Evolutionary conservation across 1,140 invertebrate genomes (phyloP), one percentile per base, ranked within the genome.

Genomic region (Apolygus lucorum): DNA sequence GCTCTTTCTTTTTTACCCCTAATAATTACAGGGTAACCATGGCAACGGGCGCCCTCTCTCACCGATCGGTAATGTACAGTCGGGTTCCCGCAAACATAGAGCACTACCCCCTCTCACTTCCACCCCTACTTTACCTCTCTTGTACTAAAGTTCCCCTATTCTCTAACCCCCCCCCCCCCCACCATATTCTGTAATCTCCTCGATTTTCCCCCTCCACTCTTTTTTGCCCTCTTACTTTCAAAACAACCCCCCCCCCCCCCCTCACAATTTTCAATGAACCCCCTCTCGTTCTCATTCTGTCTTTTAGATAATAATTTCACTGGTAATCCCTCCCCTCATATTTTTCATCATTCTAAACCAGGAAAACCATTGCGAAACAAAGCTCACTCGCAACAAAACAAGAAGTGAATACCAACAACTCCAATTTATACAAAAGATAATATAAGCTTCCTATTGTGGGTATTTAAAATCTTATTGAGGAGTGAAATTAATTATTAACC

Each of bases 1-100:
- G 62, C 62, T 63, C 67, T 68, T 68, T 68, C 67, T 68, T 68
- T 68, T 68, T 68, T 68, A 68, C 67, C 67, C 67, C 67, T 68
- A 68, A 68, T 68, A 68, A 68, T 68, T 68, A 68, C 67, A 54
- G 67, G 67, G 67, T 52, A 54, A 34, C 67, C 67, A 68, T 68
- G 67, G 49, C 42, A 54, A 68, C 67, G 24, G 67, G 49, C 67
- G 49, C 66, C 52, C 66, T 52, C n/a, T n/a, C 42, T 54, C 67
- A 26, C 28, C 67, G 67, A 68, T 68, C 67, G 67, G 67, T 68
- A n/a, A 68, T 68, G 67, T 54, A 68, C 28, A 52, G 34, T 68
- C 67, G 34, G 28, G 34, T 22, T 24, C 62, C 62, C 62, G 26
- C 62, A 27, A 63, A 63, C 62, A 63, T 63, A 26, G 62, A 63